Conservation (phyloP, 2,113 vertebrate species). For the Tursiops truncatus region DNA sequence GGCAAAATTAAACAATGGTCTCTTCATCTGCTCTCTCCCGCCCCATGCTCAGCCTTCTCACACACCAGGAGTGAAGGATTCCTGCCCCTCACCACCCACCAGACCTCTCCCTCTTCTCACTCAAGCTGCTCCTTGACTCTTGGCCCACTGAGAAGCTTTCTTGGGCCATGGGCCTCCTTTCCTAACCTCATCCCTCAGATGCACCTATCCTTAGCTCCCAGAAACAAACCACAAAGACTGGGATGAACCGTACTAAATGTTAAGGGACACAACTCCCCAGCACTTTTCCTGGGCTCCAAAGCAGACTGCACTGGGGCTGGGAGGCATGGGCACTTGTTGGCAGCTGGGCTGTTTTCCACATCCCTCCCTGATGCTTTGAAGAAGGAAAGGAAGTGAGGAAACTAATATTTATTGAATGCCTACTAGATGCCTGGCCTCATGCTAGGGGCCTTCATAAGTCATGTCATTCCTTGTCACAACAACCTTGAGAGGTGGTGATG, state of each 20-base stretch:
- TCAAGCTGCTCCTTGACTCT: slow-evolving; percentile 18
- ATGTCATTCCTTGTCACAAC: neutral
- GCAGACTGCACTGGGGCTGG: neutral
- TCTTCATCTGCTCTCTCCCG: neutral
- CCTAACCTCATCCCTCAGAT: neutral
- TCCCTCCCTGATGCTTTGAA: slow-evolving; percentile 25
- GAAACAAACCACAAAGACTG: neutral
- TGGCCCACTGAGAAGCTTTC: neutral
- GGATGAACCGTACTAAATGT: neutral
- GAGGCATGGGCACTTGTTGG: neutral
- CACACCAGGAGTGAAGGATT: neutral
- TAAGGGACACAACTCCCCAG: neutral
- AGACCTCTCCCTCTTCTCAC: neutral
- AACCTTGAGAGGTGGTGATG: neutral
- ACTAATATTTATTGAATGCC: slow-evolving; percentile 1
- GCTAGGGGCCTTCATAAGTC: neutral
- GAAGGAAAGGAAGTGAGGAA: slow-evolving; percentile 23
- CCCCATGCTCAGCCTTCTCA: neutral
- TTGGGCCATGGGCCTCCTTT: neutral
- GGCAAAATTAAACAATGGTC: neutral
- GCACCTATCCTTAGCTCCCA: neutral
- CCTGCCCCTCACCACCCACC: neutral
- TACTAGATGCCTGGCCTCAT: neutral
- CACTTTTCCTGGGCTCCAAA: neutral
- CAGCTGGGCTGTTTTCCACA: neutral